Base-by-base conservation (phyloP, 2,888 invertebrate species). In the Leucozona laternaria region DNA sequence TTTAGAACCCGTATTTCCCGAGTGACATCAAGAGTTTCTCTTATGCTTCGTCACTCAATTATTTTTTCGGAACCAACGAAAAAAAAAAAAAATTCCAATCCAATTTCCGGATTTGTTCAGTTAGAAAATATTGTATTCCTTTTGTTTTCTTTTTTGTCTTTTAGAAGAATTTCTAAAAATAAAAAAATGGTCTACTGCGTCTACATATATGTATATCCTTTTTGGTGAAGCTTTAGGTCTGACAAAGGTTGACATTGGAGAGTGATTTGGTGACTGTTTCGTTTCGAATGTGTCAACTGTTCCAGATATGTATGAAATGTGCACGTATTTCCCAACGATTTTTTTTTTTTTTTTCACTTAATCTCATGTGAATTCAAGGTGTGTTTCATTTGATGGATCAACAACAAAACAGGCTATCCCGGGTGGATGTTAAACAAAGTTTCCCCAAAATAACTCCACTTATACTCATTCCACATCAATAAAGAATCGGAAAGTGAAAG, bases 31-130 rank as follows among this genome's bases (percentile, higher is more conserved):
- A 79, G 75, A 62, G 70, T 75, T 64, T 50, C 64, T 79, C 70
- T 79, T 84, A 58, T 64, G 57, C 79, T 50, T 79, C 58, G 62
- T 79, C 79, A 79, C 75, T 79, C 83, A 79, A 84, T 84, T 79
- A 83, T 64, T 73, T 70, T 53, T 50, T 37, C 34, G 31, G n/a
- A 37, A 48, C 2, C 15, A 25, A 25, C 8, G 31, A 2, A 17
- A 17, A 58, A 4, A 34, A 17, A 22, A 20, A 34, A 17, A 37
- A 22, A 68, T 17, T n/a, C 28, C 31, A 68, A 37, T 68, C 66
- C 68, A 68, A 68, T 68, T 68, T 53, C 37, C 50, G 37, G 66
- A 50, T 66, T 50, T 66, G 5, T 66, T 50, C 50, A 66, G 66
- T 50, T 66, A 66, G 53, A 68, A 68, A 68, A 37, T 68, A 37